These are phyloP conservation scores for Anguilla rostrata DNA, from an alignment of 2,113 vertebrate genomes.

Conservation along the genomic window DNA sequence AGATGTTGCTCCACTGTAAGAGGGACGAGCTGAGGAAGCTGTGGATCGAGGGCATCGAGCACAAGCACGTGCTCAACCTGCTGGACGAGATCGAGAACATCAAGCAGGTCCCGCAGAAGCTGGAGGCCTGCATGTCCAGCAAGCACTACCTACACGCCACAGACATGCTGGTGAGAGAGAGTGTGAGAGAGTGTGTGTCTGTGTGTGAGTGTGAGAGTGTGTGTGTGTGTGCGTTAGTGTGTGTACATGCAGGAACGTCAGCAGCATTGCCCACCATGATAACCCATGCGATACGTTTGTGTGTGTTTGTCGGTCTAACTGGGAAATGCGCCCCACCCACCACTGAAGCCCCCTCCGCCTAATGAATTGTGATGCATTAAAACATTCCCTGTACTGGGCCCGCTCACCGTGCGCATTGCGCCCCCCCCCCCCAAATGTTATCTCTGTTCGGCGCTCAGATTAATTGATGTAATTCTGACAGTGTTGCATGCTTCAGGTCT, in stretches of 20 bases:
- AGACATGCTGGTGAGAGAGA: slow-evolving; percentile 86
- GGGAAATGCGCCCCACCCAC: not conserved
- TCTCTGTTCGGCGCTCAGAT: slow-evolving; percentile 80
- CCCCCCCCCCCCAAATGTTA: slow-evolving; percentile 58
- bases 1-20: slow-evolving; percentile 98
- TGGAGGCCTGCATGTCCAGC: slow-evolving; percentile 91
- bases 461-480: slow-evolving; percentile 85
- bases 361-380: slow-evolving; percentile 55
- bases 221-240: not conserved
- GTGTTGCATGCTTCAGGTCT: slow-evolving; percentile 79
- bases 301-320: not conserved
- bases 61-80: slow-evolving; percentile 94
- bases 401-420: not conserved
- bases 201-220: not conserved
- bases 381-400: slow-evolving; percentile 68
- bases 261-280: not conserved
- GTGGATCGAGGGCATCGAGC: slow-evolving; percentile 98
- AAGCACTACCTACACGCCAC: slow-evolving; percentile 95
- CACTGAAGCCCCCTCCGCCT: not conserved
- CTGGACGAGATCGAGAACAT: slow-evolving; percentile 98
- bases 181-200: not conserved
- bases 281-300: not conserved
- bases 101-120: slow-evolving; percentile 93
- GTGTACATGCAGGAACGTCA: not conserved
- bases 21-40: slow-evolving; percentile 93